phyloP scores from a whole-genome alignment of 2,113 vertebrate genomes.

The Cavia aperea region DNA sequence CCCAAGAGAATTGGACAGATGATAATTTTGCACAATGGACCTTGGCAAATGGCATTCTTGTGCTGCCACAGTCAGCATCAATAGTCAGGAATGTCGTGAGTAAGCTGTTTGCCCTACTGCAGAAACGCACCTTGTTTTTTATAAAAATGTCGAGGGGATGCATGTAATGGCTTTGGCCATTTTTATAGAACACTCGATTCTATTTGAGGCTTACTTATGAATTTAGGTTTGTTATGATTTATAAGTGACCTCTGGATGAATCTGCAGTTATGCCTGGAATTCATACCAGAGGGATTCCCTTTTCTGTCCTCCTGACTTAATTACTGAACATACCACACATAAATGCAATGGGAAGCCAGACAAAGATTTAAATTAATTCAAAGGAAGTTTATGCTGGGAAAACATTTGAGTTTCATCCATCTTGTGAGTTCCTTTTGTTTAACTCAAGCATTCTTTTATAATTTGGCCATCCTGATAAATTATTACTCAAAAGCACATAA shows the following conservation, averaged over 20 bases:
- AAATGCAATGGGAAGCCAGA: conserved; percentile 49
- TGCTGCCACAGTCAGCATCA: conserved; percentile 7
- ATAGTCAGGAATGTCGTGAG: conserved; percentile 28
- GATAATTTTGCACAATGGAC: conserved; percentile 1
- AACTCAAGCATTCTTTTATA: conserved; percentile 54
- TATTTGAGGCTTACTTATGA: conserved; percentile 31
- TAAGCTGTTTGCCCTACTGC: conserved; percentile 16
- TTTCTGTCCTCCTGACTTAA: conserved; percentile 49
- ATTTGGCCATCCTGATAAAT: conserved; percentile 38
- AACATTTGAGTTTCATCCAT: conserved; percentile 40
- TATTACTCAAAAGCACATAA: conserved; percentile 52
- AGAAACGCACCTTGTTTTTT: conserved; percentile 41
- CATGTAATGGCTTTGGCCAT: conserved; percentile 46
- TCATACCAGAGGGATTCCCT: conserved; percentile 60
- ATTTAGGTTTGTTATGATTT: conserved; percentile 57
- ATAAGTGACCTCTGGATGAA: conserved; percentile 63
- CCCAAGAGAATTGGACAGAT: conserved; percentile 27
- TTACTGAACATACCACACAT: conserved; percentile 49
- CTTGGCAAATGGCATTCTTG: conserved; percentile 37
- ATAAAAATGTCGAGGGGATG: conserved; percentile 13
- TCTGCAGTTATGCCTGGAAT: conserved; percentile 66
- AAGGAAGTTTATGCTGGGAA: conserved; percentile 60
- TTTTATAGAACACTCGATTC: conserved; percentile 55
- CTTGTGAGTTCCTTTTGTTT: conserved; percentile 46
- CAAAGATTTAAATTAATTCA: conserved; percentile 57